Evolutionary conservation across 2,797 vertebrate species (phyloP), one percentile per base, ranked within the genome.

Genomic region (Falco concolor): DNA sequence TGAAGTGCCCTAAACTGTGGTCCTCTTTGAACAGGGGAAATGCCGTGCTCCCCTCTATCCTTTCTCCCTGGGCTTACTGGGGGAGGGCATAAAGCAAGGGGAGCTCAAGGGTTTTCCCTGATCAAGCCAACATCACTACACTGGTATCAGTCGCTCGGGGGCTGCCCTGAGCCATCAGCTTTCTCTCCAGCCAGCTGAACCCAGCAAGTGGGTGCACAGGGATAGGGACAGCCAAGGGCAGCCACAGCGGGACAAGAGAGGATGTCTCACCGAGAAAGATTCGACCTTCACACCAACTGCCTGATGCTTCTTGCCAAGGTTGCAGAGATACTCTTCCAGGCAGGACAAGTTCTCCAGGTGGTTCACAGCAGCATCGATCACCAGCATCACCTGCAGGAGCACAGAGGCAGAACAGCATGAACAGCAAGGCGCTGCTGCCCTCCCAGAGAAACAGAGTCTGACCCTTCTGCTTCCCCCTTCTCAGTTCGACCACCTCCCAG

Each of bases 361-460:
- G 97, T 97, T 98, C 95, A 99, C 99, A 3, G 99, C 99, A 11
- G 99, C 98, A 50, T 99, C 99, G 1, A 99, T 99, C 95, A 99
- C 99, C 30, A 99, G 97, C 99, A 99, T 99, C 89, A 99, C 99
- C 99, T 99, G 92, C 19, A 91, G 83, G 50, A 86, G 42, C 61
- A 75, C 9, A 85, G 56, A 74, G 15, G 49, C 17, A 87, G 70
- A 84, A 78, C 0, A 11, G 42, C 59, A 50, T 73, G 65, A 76
- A 52, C 13, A 91, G 64, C 59, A 84, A 80, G 42, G 53, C 21
- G 53, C 69, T 86, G 44, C 34, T 57, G 40, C 38, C 17, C 24
- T 53, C 30, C 17, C 34, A 49, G 22, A 38, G 9, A 28, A 82
- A 59, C 5, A 20, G 42, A 59, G 5, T 7, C 28, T 69, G 21